Percentiles rank a stretch among this genome's conserved stretches.
phyloP scores from a whole-genome alignment of 2,888 invertebrate species.

The Gymnocheta viridis region DNA sequence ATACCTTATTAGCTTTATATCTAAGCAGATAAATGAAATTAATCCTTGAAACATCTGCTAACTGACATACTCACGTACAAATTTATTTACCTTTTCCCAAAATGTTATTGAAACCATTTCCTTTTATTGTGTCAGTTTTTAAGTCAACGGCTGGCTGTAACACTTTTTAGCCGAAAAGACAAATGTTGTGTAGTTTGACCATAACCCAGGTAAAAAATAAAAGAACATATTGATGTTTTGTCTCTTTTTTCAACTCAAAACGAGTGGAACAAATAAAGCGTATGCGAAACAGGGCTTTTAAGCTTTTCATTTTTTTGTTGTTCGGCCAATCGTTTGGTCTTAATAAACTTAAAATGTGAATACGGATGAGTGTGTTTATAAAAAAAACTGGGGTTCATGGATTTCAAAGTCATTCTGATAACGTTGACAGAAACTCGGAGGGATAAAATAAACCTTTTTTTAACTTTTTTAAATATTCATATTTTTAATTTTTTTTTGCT shows the following conservation, averaged over 20 bases:
- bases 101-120: slow-evolving; percentile 11
- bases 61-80: background rate
- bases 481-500: slow-evolving; percentile 15
- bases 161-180: slow-evolving; percentile 18
- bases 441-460: slow-evolving; percentile 17
- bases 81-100: background rate
- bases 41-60: background rate
- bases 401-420: slow-evolving; percentile 49
- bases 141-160: slow-evolving; percentile 8
- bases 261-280: background rate
- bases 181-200: slow-evolving; percentile 27
- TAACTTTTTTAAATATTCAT: background rate
- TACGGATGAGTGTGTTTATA: background rate
- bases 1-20: no score
- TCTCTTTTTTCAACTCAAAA: background rate
- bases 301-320: background rate
- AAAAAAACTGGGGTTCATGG: slow-evolving; percentile 23
- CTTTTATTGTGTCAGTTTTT: slow-evolving; percentile 12
- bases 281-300: slow-evolving; percentile 6
- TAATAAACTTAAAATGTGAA: slow-evolving; percentile 24
- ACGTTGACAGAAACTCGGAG: slow-evolving; percentile 40
- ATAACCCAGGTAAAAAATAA: slow-evolving; percentile 26
- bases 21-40: no score
- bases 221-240: slow-evolving; percentile 4
- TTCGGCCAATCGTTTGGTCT: slow-evolving; percentile 26